Percentiles rank a stretch among this genome's conserved stretches.
These are phyloP conservation scores for Drosophila lacteicornis DNA, from an alignment of 1,140 invertebrate species.

Conservation along the genomic window DNA sequence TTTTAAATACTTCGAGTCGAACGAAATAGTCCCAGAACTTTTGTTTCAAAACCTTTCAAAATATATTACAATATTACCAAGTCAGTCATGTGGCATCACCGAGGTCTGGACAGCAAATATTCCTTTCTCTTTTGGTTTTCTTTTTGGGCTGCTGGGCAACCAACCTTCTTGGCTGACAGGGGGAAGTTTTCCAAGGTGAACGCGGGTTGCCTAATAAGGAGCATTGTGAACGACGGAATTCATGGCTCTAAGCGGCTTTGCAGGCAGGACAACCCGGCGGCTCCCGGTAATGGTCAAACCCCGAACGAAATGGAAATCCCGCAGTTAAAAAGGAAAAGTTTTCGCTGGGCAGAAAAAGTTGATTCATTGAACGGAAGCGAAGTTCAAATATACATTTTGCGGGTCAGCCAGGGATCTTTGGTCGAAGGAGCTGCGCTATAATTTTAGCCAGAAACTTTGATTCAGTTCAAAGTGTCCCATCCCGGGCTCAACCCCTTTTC, in stretches of 20 bases:
- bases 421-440: conserved; percentile 3
- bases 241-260: conserved; percentile 68
- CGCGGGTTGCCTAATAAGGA: conserved; percentile 70
- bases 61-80: not conserved
- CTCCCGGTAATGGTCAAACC: conserved; percentile 33
- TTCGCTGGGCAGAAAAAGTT: conserved; percentile 25
- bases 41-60: not conserved
- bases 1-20: too few relatives aligned
- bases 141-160: conserved; percentile 53
- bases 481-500: not conserved
- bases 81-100: not conserved
- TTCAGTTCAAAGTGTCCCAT: conserved; percentile 10
- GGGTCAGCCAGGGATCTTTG: conserved; percentile 7
- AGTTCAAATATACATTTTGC: conserved; percentile 35
- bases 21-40: not conserved
- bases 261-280: conserved; percentile 58
- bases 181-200: conserved; percentile 60
- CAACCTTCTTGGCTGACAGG: conserved; percentile 43
- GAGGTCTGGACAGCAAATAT: not conserved
- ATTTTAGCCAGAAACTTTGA: conserved; percentile 9
- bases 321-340: conserved; percentile 51
- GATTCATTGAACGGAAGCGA: conserved; percentile 43
- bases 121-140: not conserved
- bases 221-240: conserved; percentile 49
- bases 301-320: conserved; percentile 43